Evolutionary conservation across 2,113 vertebrate genomes (phyloP).

Genomic region (Coryphaenoides rupestris): DNA sequence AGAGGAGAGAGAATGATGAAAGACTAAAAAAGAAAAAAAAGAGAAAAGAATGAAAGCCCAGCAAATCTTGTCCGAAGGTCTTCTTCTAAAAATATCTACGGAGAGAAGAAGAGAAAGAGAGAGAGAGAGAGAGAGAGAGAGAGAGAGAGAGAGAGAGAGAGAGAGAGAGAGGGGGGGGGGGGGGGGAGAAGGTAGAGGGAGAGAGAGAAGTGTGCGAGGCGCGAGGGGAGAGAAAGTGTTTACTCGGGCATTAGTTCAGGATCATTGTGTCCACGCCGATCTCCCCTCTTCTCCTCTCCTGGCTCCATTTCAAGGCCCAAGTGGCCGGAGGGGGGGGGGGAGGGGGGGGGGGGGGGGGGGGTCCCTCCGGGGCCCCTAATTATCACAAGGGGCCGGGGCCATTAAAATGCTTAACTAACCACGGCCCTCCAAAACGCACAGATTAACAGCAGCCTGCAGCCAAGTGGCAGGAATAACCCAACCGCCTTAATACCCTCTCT

Average conservation of each 20-base stretch:
- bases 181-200: constrained; percentile 38
- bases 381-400: constrained; percentile 97
- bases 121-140: background rate
- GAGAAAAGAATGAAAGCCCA: constrained; percentile 23
- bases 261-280: constrained; percentile 91
- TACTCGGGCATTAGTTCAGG: constrained; percentile 99
- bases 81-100: constrained; percentile 55
- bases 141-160: background rate
- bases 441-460: constrained; percentile 95
- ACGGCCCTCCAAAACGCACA: constrained; percentile 93
- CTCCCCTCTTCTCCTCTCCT: constrained; percentile 90
- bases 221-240: constrained; percentile 96
- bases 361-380: constrained; percentile 99
- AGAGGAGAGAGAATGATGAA: constrained; percentile 8
- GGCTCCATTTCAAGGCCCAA: constrained; percentile 98
- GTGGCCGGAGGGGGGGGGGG: constrained; percentile 87
- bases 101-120: constrained; percentile 67
- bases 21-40: background rate
- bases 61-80: constrained; percentile 37
- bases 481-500: constrained; percentile 87
- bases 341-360: constrained; percentile 79
- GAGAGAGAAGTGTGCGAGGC: constrained; percentile 90
- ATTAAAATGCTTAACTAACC: constrained; percentile 99
- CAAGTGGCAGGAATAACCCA: constrained; percentile 86
- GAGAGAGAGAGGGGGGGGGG: constrained; percentile 18